Evolutionary conservation across 1,140 invertebrate species (phyloP), one percentile per base, ranked within the genome.

Genomic region (Acromyrmex echinatior): DNA sequence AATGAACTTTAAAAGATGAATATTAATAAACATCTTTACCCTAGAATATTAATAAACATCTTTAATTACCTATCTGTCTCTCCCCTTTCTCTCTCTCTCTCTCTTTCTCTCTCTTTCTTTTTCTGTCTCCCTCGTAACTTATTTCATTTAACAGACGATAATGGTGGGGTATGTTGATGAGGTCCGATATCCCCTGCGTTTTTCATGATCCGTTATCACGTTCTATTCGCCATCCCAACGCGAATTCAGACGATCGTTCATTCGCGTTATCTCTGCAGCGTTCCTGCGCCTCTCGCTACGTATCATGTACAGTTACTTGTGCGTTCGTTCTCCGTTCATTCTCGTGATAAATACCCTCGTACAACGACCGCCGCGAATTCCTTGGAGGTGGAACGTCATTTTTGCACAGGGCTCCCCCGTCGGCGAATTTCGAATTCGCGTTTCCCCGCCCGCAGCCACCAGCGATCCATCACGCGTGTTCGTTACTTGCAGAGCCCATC

Each of bases 221-320:
- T 28, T 56, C 56, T 86, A 87, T 90, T 86, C 86, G 62, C 21
- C 10, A 56, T 63, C 63, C 89, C 65, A 78, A 74, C 63, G 68
- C 53, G 78, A 90, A 88, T 88, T 88, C 90, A 73, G 65, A 88
- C 88, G 81, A 91, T 88, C 87, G 84, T 88, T 88, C 89, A 88
- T 84, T 90, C 89, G 78, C 78, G 86, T 90, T 91, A 91, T 91
- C 90, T 90, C 53, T 12, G 76, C 39, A 45, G 10, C 74, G 74
- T 86, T 79, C 58, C 85, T 78, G 77, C 76, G 39, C 65, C 68
- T 88, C 62, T 80, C 66, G 51, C 39, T 89, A 88, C 74, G 63
- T 73, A 89, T 89, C 86, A 82, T 90, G 84, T 89, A 90, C 88
- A 87, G 88, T 90, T 90, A 90, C 86, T 86, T 86, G 87, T 65